A percentile compares a stretch with the other conserved stretches of the same genome.
These are phyloP conservation scores for Drosophila ercepeae DNA, from an alignment of 1,140 invertebrate species.

Conservation along the genomic window DNA sequence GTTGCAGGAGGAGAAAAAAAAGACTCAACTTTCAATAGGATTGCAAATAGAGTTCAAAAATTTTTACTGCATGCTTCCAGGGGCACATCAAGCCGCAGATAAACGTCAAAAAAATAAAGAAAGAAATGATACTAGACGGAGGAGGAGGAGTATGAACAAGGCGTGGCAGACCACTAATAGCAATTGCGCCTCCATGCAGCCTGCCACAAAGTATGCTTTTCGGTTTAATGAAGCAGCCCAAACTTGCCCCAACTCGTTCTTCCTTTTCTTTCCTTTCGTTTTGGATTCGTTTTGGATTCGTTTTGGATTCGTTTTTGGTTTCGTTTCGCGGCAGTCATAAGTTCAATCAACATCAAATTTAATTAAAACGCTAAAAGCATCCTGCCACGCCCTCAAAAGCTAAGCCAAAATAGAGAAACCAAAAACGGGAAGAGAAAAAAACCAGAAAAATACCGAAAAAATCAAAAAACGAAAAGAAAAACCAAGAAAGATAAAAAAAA, in stretches of 20 bases:
- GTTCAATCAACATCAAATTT: slow-evolving; percentile 81
- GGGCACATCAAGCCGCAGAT: too few relatives aligned
- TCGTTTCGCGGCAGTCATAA: slow-evolving; percentile 63
- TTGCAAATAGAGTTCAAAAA: too few relatives aligned
- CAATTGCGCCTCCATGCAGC: slow-evolving; percentile 8
- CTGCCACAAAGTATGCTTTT: slow-evolving; percentile 49
- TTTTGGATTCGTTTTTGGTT: background rate
- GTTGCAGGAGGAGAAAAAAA: too few relatives aligned
- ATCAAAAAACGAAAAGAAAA: too few relatives aligned
- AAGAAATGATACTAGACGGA: background rate
- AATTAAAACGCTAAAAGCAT: slow-evolving; percentile 82
- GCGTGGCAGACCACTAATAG: slow-evolving; percentile 40
- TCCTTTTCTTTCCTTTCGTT: too few relatives aligned
- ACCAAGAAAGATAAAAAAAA: too few relatives aligned
- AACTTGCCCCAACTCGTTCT: slow-evolving; percentile 45
- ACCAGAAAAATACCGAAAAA: too few relatives aligned
- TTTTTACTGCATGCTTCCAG: too few relatives aligned
- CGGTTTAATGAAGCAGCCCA: slow-evolving; percentile 48
- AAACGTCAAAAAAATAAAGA: background rate
- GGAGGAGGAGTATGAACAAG: too few relatives aligned
- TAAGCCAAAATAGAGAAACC: slow-evolving; percentile 32
- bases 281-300: too few relatives aligned
- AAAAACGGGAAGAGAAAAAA: too few relatives aligned
- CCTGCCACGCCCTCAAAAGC: slow-evolving; percentile 51
- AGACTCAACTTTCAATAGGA: too few relatives aligned